Percentiles rank a stretch among this genome's conserved stretches.
Conservation (phyloP, 2,888 invertebrate genomes). For the Saturnia japonica region DNA sequence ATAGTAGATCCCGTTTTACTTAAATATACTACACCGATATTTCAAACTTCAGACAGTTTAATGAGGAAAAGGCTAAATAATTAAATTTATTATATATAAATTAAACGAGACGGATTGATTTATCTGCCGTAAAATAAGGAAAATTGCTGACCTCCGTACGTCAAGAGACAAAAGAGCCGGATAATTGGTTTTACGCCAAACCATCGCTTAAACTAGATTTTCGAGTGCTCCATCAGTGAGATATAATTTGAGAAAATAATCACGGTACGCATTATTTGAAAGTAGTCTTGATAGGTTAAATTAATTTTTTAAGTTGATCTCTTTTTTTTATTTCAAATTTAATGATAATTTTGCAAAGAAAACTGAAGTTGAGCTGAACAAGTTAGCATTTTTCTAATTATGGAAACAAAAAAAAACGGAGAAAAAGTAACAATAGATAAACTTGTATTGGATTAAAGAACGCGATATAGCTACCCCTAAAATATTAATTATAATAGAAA, state of each 20-base stretch:
- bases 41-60: too few species aligned
- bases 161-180: slow-evolving; percentile 18
- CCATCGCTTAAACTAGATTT: slow-evolving; percentile 17
- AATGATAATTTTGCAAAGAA: not conserved
- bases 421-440: not conserved
- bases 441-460: not conserved
- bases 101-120: slow-evolving; percentile 18
- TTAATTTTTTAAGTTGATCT: not conserved
- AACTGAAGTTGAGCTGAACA: not conserved
- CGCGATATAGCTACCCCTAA: not conserved
- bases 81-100: too few species aligned
- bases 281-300: not conserved
- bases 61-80: too few species aligned
- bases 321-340: not conserved
- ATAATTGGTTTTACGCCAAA: slow-evolving; percentile 20
- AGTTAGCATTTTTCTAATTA: not conserved
- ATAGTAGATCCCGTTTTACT: not conserved
- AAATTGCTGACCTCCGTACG: slow-evolving; percentile 19
- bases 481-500: not conserved
- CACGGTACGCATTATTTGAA: not conserved
- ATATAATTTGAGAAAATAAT: slow-evolving; percentile 13
- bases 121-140: slow-evolving; percentile 16
- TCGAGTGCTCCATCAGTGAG: slow-evolving; percentile 1
- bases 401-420: not conserved
- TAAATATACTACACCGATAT: not conserved